A percentile compares a stretch with the other conserved stretches of the same genome.
These are phyloP conservation scores for Sinocyclocheilus anshuiensis DNA, from an alignment of 2,113 vertebrate species.

Conservation along the genomic window DNA sequence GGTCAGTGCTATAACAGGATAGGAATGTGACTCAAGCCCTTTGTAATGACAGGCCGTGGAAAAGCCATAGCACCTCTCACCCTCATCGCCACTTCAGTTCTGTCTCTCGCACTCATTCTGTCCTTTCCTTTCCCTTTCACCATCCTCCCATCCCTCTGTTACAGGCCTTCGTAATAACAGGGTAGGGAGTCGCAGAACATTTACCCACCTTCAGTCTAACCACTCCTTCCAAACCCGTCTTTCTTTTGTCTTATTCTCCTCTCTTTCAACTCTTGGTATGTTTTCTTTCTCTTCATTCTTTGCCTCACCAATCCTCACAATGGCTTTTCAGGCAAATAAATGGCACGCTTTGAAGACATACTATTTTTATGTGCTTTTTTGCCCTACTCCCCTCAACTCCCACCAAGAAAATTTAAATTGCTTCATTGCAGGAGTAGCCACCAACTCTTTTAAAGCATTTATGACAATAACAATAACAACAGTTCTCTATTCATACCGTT, in stretches of 20 bases:
- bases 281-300: slow-evolving; percentile 54
- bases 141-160: slow-evolving; percentile 54
- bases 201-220: slow-evolving; percentile 31
- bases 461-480: slow-evolving; percentile 67
- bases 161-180: slow-evolving; percentile 66
- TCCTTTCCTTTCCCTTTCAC: not conserved
- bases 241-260: slow-evolving; percentile 59
- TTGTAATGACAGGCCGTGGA: slow-evolving; percentile 78
- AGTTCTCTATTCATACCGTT: slow-evolving; percentile 47
- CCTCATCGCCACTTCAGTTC: slow-evolving; percentile 55
- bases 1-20: slow-evolving; percentile 76
- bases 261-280: slow-evolving; percentile 36
- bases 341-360: slow-evolving; percentile 67
- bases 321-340: slow-evolving; percentile 67
- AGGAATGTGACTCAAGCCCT: slow-evolving; percentile 73
- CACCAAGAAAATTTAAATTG: slow-evolving; percentile 67
- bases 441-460: slow-evolving; percentile 71
- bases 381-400: slow-evolving; percentile 52
- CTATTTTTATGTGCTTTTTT: slow-evolving; percentile 67
- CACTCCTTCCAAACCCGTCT: slow-evolving; percentile 28
- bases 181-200: slow-evolving; percentile 63
- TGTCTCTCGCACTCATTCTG: slow-evolving; percentile 42
- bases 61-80: slow-evolving; percentile 75
- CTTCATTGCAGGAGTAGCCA: slow-evolving; percentile 62
- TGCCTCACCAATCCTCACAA: slow-evolving; percentile 1